phyloP scores from a whole-genome alignment of 2,797 vertebrate genomes.

The Cossypha caffra region DNA sequence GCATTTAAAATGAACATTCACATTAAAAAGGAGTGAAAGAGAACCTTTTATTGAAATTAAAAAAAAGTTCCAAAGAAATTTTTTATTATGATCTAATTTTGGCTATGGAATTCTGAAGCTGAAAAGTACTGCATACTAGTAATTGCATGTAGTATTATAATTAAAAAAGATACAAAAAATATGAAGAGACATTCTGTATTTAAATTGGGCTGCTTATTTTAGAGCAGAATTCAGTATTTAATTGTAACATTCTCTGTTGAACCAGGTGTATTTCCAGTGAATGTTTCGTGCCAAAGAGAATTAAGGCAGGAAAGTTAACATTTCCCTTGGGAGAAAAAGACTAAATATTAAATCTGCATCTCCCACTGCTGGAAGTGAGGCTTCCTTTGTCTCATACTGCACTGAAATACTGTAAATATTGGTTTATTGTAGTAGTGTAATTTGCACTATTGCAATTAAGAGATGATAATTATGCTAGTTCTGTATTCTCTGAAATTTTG shows the following conservation, averaged over 20 bases:
- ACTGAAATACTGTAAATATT: neutral
- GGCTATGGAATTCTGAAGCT: conserved; percentile 19
- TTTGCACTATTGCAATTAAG: neutral
- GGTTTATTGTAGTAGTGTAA: neutral
- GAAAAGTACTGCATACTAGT: conserved; percentile 11
- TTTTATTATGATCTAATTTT: conserved; percentile 62
- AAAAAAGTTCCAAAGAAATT: conserved; percentile 58
- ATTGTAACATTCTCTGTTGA: conserved; percentile 32
- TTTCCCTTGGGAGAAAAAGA: neutral
- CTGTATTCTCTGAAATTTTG: neutral
- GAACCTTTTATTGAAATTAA: conserved; percentile 68
- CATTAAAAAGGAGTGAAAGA: conserved; percentile 57
- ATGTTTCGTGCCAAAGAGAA: conserved; percentile 37
- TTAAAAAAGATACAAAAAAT: conserved; percentile 50
- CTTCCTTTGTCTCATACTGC: neutral
- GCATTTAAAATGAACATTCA: conserved; percentile 51
- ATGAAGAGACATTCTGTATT: neutral
- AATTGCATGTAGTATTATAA: conserved; percentile 46
- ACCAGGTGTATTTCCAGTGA: conserved; percentile 41
- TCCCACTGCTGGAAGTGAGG: neutral
- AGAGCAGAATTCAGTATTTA: conserved; percentile 31
- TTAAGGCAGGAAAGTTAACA: conserved; percentile 37
- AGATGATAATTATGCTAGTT: neutral
- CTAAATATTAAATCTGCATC: conserved; percentile 10
- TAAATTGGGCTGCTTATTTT: conserved; percentile 45